A percentile compares a stretch with the other conserved stretches of the same genome.
Evolutionary conservation across 2,113 vertebrate genomes (phyloP).

Genomic region (Nipponia nippon): DNA sequence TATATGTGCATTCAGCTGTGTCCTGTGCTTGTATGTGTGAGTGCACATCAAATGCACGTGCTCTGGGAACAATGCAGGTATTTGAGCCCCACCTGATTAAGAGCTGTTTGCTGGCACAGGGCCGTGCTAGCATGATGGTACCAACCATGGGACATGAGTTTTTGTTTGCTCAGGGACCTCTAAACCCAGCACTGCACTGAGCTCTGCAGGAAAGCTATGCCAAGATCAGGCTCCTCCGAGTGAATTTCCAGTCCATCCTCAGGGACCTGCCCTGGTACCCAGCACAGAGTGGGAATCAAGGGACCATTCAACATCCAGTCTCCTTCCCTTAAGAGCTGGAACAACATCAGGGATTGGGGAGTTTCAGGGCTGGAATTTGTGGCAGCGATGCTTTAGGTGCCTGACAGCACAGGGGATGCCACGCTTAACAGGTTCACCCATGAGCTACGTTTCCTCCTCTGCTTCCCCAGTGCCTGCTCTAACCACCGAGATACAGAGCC

Average conservation of each 20-base stretch:
- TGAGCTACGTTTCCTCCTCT: neutral
- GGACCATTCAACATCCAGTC: neutral
- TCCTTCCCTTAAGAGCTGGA: neutral
- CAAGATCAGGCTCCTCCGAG: neutral
- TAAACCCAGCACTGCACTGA: neutral
- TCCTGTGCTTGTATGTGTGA: neutral
- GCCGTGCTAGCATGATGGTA: fast-evolving
- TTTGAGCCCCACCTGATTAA: neutral
- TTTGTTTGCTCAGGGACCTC: neutral
- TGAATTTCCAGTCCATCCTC: neutral
- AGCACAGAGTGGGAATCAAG: fast-evolving
- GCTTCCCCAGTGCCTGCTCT: neutral
- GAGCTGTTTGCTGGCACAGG: neutral
- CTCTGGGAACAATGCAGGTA: neutral
- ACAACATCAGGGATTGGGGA: neutral
- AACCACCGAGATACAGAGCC: neutral
- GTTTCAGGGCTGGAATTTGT: neutral
- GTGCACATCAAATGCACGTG: neutral
- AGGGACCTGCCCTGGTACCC: neutral
- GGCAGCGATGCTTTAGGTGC: fast-evolving
- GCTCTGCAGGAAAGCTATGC: neutral
- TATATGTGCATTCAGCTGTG: neutral
- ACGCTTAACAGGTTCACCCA: neutral
- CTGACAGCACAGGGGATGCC: neutral
- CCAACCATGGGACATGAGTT: neutral